These are phyloP conservation scores for Trichogramma evanescens DNA, from an alignment of 2,888 invertebrate genomes.

Conservation along the genomic window DNA sequence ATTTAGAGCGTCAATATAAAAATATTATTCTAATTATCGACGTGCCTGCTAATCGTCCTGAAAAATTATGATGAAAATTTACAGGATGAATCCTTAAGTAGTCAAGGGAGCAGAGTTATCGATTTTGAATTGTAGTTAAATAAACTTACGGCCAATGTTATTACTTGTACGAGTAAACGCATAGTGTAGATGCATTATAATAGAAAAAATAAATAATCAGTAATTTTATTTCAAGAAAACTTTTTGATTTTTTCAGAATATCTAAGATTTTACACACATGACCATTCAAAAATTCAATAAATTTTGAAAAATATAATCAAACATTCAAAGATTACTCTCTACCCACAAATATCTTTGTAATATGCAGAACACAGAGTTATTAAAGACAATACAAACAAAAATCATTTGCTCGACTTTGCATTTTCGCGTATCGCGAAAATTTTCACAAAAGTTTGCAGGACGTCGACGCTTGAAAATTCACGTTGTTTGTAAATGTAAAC, in stretches of 20 bases:
- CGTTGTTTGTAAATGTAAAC: constrained; percentile 44
- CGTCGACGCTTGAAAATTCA: constrained; percentile 39
- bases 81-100: constrained; percentile 21
- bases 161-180: constrained; percentile 14
- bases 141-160: constrained; percentile 15
- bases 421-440: constrained; percentile 19
- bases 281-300: neutral
- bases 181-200: constrained; percentile 9
- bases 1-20: constrained; percentile 46
- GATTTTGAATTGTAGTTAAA: constrained; percentile 12
- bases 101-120: constrained; percentile 20
- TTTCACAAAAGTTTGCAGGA: constrained; percentile 25
- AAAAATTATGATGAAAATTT: constrained; percentile 27
- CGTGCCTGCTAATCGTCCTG: constrained; percentile 39
- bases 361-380: constrained; percentile 3
- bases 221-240: constrained; percentile 8
- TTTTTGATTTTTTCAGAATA: neutral
- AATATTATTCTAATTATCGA: constrained; percentile 44
- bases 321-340: neutral
- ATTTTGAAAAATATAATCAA: neutral
- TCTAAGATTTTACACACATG: neutral
- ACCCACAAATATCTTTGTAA: neutral
- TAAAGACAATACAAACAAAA: constrained; percentile 17
- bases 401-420: constrained; percentile 16
- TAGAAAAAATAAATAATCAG: neutral